phyloP scores from a whole-genome alignment of 2,113 vertebrate species.

The Electrona antarctica region DNA sequence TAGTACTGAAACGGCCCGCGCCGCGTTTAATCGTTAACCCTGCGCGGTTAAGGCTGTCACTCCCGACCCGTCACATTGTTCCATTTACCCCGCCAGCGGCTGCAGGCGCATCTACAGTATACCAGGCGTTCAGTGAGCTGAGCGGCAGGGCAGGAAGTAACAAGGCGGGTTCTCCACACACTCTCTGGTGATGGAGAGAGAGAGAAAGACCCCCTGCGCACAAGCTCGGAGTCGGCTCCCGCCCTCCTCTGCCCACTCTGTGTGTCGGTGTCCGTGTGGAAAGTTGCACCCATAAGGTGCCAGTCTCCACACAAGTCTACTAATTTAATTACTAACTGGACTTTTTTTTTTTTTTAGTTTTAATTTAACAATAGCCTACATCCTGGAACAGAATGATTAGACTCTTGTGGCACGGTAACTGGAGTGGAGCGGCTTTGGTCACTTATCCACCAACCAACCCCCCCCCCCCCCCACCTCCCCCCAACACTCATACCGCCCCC shows the following conservation, averaged over 20 bases:
- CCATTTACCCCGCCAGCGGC: slow-evolving; percentile 58
- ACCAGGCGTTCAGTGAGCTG: slow-evolving; percentile 41
- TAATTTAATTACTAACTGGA: not conserved
- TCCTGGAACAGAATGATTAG: no score
- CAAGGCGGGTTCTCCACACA: slow-evolving; percentile 60
- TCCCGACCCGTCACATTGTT: slow-evolving; percentile 65
- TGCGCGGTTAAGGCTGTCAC: slow-evolving; percentile 48
- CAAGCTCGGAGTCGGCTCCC: not conserved
- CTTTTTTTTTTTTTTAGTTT: no score
- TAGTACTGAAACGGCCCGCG: slow-evolving; percentile 61
- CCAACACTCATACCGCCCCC: not conserved
- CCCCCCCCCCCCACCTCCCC: no score
- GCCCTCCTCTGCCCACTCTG: not conserved
- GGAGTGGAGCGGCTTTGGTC: slow-evolving; percentile 12
- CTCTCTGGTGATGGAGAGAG: slow-evolving; percentile 31
- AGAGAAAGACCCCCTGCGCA: slow-evolving; percentile 5
- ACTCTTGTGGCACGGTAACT: not conserved
- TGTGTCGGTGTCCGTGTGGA: slow-evolving; percentile 18
- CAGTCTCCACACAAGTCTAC: slow-evolving; percentile 33
- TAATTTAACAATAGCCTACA: no score
- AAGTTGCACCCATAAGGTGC: slow-evolving; percentile 31
- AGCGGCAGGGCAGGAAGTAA: slow-evolving; percentile 69
- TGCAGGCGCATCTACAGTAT: slow-evolving; percentile 65
- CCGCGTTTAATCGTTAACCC: slow-evolving; percentile 75
- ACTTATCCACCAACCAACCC: slow-evolving; percentile 50